Percentiles rank a stretch among this genome's conserved stretches.
Evolutionary conservation across 37 sponge, comb jelly and placozoan genomes (phyloP).

Genomic region (Hexactinellida sp.): DNA sequence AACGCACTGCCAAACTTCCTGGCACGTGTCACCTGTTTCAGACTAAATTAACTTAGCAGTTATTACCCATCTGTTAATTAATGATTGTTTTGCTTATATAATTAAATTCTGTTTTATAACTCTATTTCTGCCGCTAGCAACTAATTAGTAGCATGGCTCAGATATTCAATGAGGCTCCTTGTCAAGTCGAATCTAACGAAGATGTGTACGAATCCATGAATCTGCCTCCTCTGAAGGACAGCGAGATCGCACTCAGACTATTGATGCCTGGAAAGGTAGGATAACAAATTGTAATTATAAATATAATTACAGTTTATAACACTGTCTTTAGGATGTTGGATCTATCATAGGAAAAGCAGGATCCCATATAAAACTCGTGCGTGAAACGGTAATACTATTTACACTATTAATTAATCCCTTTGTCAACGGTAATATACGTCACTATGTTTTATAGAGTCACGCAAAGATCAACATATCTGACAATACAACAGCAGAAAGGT

Average conservation of each 20-base stretch:
- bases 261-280: background rate
- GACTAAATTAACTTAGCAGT: background rate
- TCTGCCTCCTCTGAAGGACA: background rate
- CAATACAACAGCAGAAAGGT: slow-evolving; percentile 15
- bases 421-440: background rate
- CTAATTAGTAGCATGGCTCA: background rate
- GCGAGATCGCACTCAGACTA: background rate
- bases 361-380: background rate
- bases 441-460: background rate
- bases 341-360: background rate
- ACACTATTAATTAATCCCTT: background rate
- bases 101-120: background rate
- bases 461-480: slow-evolving; percentile 1
- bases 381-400: background rate
- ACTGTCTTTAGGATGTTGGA: slow-evolving; percentile 7
- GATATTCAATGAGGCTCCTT: background rate
- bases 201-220: background rate
- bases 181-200: too few species aligned
- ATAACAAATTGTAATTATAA: too few species aligned
- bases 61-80: too few species aligned
- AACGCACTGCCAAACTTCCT: background rate
- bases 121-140: too few species aligned
- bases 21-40: background rate
- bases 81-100: too few species aligned
- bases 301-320: too few species aligned